phyloP scores from a whole-genome alignment of 2,888 invertebrate genomes.

The Chaetoderma sp. region DNA sequence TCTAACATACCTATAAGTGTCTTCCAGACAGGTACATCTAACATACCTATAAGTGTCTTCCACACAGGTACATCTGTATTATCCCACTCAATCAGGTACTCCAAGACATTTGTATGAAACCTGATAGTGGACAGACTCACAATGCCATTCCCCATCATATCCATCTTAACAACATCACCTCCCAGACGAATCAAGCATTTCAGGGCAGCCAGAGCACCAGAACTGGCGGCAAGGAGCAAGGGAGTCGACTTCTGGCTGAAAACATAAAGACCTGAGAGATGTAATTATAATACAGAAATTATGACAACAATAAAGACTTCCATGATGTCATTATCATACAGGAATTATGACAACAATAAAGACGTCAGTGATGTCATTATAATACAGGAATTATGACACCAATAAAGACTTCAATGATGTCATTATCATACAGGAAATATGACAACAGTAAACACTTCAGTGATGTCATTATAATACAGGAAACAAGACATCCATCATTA shows the following conservation, averaged over 20 bases:
- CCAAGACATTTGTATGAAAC: conserved; percentile 67
- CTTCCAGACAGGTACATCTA: background rate
- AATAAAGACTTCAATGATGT: no score
- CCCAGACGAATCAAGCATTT: conserved; percentile 62
- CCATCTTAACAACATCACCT: conserved; percentile 56
- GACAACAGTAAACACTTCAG: no score
- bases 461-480: no score
- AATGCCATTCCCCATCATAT: conserved; percentile 61
- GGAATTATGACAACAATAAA: no score
- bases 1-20: background rate
- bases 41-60: conserved; percentile 65
- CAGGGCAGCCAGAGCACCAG: conserved; percentile 64
- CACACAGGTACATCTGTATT: conserved; percentile 64
- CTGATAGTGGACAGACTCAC: conserved; percentile 65
- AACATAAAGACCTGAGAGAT: background rate
- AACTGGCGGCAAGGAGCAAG: conserved; percentile 65
- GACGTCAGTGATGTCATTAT: no score
- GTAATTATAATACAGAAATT: background rate
- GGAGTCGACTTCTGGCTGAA: conserved; percentile 63
- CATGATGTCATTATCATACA: no score
- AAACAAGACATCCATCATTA: no score
- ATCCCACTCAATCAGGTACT: conserved; percentile 65
- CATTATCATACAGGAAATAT: no score
- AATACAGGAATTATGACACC: no score
- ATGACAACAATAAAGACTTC: background rate